These are phyloP conservation scores for Nephrotoma guestfalica DNA, from an alignment of 2,888 invertebrate species.

Conservation along the genomic window DNA sequence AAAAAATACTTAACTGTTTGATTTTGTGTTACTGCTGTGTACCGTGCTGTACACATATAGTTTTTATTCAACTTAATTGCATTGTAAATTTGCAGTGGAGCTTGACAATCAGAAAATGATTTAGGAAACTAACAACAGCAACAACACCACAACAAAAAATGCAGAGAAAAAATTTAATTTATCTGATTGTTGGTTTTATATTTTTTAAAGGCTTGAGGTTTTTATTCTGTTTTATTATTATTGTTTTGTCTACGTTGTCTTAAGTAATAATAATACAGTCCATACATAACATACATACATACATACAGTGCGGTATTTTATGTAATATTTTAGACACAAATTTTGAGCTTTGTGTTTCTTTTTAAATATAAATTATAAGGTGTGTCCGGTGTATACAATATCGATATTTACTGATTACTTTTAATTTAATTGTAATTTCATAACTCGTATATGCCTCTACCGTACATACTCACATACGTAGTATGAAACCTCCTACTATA, in stretches of 20 bases:
- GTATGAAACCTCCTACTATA: neutral
- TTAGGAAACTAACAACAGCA: neutral
- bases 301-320: neutral
- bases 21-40: neutral
- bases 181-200: neutral
- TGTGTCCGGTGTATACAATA: neutral
- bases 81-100: neutral
- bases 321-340: neutral
- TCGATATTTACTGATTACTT: neutral
- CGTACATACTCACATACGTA: neutral
- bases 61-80: neutral
- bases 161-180: neutral
- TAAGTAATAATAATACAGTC: neutral
- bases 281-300: neutral
- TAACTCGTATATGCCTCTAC: neutral
- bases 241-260: neutral
- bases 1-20: neutral
- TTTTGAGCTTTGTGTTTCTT: neutral
- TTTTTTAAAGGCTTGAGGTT: neutral
- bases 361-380: neutral
- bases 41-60: neutral
- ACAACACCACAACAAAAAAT: neutral
- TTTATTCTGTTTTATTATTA: neutral
- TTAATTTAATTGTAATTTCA: neutral
- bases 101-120: neutral